Conservation (phyloP, 2,797 vertebrate genomes). For the Lepus townsendii region DNA sequence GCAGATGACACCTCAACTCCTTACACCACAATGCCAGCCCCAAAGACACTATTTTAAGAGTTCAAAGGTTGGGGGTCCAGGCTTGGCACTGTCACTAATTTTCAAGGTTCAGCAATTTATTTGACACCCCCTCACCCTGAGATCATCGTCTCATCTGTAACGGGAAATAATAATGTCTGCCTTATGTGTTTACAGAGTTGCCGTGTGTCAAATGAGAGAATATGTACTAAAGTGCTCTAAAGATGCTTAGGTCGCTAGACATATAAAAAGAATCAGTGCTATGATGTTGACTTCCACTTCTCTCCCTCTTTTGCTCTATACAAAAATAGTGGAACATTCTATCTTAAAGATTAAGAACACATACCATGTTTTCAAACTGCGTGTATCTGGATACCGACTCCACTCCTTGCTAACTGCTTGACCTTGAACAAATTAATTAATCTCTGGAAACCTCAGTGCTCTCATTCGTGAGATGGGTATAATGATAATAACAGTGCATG, state of each 20-base stretch:
- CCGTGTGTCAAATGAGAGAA: neutral
- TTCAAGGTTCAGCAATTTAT: neutral
- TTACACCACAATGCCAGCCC: too few species aligned
- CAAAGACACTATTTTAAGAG: too few species aligned
- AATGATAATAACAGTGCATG: neutral
- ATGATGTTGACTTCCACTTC: neutral
- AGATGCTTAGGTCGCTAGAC: neutral
- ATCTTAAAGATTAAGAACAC: neutral
- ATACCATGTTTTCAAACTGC: neutral
- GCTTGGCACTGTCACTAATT: neutral
- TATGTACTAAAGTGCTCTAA: neutral
- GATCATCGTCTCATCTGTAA: neutral
- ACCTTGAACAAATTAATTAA: slow-evolving; percentile 36
- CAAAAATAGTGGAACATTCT: neutral
- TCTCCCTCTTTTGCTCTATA: neutral
- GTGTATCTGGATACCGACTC: neutral
- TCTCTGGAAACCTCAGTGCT: slow-evolving; percentile 8
- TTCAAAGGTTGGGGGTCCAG: neutral
- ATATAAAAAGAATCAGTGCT: neutral
- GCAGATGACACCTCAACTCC: too few species aligned
- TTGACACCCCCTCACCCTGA: neutral
- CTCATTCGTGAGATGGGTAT: neutral
- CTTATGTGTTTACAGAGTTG: neutral
- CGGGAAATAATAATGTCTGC: neutral
- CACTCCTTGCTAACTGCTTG: neutral